A percentile compares a stretch with the other conserved stretches of the same genome.
Evolutionary conservation across 2,888 invertebrate species (phyloP).

Genomic region (Crepidodera aurea): DNA sequence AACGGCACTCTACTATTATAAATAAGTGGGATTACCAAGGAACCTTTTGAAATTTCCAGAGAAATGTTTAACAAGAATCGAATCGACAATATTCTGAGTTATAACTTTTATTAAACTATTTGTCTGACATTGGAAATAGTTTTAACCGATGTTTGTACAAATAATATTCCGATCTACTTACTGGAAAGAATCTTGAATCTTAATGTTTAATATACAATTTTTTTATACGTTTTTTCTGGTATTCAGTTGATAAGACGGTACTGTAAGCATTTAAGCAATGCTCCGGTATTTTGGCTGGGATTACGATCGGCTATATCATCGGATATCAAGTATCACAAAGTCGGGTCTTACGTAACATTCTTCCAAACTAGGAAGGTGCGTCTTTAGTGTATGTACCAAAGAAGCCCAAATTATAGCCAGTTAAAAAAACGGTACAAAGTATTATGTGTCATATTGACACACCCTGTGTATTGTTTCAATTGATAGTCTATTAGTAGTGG

Average conservation of each 20-base stretch:
- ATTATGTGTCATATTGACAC: constrained; percentile 12
- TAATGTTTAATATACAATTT: too few relatives aligned
- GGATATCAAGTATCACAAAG: constrained; percentile 14
- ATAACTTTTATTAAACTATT: too few relatives aligned
- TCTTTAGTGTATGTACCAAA: neutral
- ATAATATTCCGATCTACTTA: too few relatives aligned
- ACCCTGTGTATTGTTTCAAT: constrained; percentile 18
- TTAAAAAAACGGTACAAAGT: constrained; percentile 4
- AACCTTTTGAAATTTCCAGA: too few relatives aligned
- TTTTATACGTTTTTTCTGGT: too few relatives aligned
- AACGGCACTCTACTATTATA: too few relatives aligned
- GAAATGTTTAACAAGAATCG: too few relatives aligned
- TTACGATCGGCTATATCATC: constrained; percentile 9
- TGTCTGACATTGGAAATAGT: too few relatives aligned
- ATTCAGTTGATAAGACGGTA: neutral
- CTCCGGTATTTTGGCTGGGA: constrained; percentile 4
- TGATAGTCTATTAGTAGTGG: neutral
- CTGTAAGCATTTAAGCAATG: constrained; percentile 1
- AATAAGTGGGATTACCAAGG: too few relatives aligned
- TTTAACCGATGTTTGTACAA: too few relatives aligned
- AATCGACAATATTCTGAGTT: too few relatives aligned
- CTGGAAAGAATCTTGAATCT: too few relatives aligned
- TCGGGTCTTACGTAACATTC: constrained; percentile 8
- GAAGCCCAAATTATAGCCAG: constrained; percentile 13
- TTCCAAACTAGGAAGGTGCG: constrained; percentile 13